Evolutionary conservation across 2,113 vertebrate genomes (phyloP).

Genomic region (Misgurnus mizolepis): DNA sequence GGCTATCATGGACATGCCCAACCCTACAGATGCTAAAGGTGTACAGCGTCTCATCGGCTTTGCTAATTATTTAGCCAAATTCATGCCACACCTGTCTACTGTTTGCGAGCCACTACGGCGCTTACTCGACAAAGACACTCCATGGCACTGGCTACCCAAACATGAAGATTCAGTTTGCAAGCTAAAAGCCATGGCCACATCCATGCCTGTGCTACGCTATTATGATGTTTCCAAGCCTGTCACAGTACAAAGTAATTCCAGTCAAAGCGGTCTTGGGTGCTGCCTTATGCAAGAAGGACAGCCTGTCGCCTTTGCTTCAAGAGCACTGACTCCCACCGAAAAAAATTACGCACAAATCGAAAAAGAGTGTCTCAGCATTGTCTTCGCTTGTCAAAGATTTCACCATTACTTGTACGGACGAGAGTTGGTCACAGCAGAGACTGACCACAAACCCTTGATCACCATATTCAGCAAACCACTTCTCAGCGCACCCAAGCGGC

Average conservation of each 20-base stretch:
- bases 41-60: too few relatives aligned
- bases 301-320: too few relatives aligned
- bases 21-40: too few relatives aligned
- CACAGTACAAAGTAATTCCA: not conserved
- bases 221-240: not conserved
- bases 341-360: not conserved
- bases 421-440: slow-evolving; percentile 42
- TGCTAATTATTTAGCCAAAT: too few relatives aligned
- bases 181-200: too few relatives aligned
- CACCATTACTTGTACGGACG: not conserved
- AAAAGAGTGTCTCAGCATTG: not conserved
- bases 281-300: not conserved
- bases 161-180: too few relatives aligned
- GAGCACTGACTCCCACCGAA: not conserved
- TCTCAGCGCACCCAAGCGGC: slow-evolving; percentile 43
- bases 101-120: too few relatives aligned
- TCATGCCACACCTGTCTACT: too few relatives aligned
- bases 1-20: too few relatives aligned
- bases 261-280: not conserved
- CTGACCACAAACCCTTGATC: slow-evolving; percentile 43
- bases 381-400: slow-evolving; percentile 18
- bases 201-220: too few relatives aligned
- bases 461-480: slow-evolving; percentile 51
- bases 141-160: too few relatives aligned
- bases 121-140: too few relatives aligned